phyloP scores from a whole-genome alignment of 1,140 invertebrate species.

The Laupala kohalensis region DNA sequence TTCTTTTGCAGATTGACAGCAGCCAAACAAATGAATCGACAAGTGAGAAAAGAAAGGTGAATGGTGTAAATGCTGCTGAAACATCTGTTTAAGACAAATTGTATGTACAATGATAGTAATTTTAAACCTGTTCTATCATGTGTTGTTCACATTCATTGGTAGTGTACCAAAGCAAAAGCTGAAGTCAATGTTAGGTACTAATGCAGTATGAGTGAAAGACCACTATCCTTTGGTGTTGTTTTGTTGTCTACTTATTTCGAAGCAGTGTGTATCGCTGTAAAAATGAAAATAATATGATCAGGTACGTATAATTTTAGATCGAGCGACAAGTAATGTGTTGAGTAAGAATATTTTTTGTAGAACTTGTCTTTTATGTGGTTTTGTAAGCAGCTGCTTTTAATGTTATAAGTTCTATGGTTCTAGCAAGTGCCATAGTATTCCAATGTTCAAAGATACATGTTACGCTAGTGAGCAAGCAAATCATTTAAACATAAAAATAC shows the following conservation, averaged over 20 bases:
- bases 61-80: constrained; percentile 10
- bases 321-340: not conserved
- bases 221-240: not conserved
- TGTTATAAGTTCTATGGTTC: not conserved
- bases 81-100: constrained; percentile 7
- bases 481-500: too few species aligned
- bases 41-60: not conserved
- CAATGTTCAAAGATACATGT: not conserved
- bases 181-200: not conserved
- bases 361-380: not conserved
- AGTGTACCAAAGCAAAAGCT: not conserved
- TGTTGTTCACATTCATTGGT: not conserved
- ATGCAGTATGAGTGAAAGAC: not conserved
- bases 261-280: not conserved
- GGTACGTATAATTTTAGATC: not conserved
- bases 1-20: constrained; percentile 6
- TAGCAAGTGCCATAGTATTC: not conserved
- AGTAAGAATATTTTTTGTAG: not conserved
- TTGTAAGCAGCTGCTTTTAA: not conserved
- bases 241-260: not conserved
- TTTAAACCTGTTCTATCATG: not conserved
- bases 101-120: not conserved
- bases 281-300: not conserved
- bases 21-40: constrained; percentile 1
- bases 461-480: not conserved